Evolutionary conservation across 2,797 vertebrate species (phyloP).

Genomic region (Danio aesculapii): DNA sequence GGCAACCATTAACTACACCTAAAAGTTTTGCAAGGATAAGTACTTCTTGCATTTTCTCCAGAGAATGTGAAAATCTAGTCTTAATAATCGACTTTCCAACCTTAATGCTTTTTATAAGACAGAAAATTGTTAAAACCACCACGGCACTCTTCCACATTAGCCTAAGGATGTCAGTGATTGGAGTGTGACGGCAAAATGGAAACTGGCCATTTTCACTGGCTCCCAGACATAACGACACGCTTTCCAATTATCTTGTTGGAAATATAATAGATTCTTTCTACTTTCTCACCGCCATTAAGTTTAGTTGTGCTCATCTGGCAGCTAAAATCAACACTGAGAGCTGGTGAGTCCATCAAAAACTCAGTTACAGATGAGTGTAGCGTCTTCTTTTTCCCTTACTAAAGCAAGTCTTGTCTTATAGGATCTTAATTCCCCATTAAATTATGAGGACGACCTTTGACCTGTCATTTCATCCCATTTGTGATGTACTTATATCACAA

Average conservation of each 20-base stretch:
- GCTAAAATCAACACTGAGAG: not conserved
- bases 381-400: not conserved
- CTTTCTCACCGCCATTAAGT: slow-evolving; percentile 73
- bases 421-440: not conserved
- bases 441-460: not conserved
- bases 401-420: not conserved
- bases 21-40: not conserved
- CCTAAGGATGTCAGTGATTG: slow-evolving; percentile 79
- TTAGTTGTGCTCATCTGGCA: slow-evolving; percentile 56
- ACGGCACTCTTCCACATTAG: slow-evolving; percentile 58
- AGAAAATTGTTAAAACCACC: slow-evolving; percentile 15
- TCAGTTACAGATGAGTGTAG: not conserved
- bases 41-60: not conserved
- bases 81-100: not conserved
- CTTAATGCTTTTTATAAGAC: slow-evolving; percentile 18
- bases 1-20: not conserved
- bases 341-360: not conserved
- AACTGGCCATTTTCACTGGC: slow-evolving; percentile 67
- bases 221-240: slow-evolving; percentile 67
- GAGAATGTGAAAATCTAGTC: slow-evolving; percentile 21
- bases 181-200: slow-evolving; percentile 79
- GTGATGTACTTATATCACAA: no score
- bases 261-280: slow-evolving; percentile 84
- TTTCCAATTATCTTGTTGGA: slow-evolving; percentile 80
- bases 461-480: not conserved